phyloP scores from a whole-genome alignment of 2,888 invertebrate genomes.

The Aphrophora alni region DNA sequence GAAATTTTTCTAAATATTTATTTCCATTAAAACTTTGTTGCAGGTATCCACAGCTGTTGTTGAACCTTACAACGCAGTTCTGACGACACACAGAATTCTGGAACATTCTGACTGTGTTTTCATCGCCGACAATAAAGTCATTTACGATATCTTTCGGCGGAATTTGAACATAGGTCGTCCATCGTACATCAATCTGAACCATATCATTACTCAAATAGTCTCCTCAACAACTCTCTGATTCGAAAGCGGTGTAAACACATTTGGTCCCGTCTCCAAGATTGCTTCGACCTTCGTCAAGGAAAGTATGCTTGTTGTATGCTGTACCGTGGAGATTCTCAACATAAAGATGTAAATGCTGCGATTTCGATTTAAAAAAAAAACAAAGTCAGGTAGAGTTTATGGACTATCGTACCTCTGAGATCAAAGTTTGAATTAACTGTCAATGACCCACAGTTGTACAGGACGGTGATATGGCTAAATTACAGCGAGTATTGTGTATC shows the following conservation, averaged over 20 bases:
- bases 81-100: slow-evolving; percentile 56
- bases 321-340: slow-evolving; percentile 57
- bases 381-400: slow-evolving; percentile 84
- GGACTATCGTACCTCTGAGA: slow-evolving; percentile 93
- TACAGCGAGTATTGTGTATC: neutral
- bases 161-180: slow-evolving; percentile 77
- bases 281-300: slow-evolving; percentile 54
- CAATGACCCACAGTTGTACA: neutral
- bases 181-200: slow-evolving; percentile 82
- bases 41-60: no score
- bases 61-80: slow-evolving; percentile 57
- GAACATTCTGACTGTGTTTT: slow-evolving; percentile 55
- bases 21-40: no score
- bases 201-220: slow-evolving; percentile 79
- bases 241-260: slow-evolving; percentile 80
- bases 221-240: slow-evolving; percentile 87
- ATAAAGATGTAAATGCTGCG: slow-evolving; percentile 85
- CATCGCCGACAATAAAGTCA: slow-evolving; percentile 56
- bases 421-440: slow-evolving; percentile 58
- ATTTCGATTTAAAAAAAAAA: slow-evolving; percentile 79
- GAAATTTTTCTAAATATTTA: no score
- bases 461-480: neutral
- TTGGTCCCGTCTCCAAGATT: slow-evolving; percentile 91
- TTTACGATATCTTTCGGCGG: slow-evolving; percentile 60
- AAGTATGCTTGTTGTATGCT: slow-evolving; percentile 72